Evolutionary conservation across 2,888 invertebrate genomes (phyloP), one percentile per base, ranked within the genome.

Genomic region (Drosophila anomelani): DNA sequence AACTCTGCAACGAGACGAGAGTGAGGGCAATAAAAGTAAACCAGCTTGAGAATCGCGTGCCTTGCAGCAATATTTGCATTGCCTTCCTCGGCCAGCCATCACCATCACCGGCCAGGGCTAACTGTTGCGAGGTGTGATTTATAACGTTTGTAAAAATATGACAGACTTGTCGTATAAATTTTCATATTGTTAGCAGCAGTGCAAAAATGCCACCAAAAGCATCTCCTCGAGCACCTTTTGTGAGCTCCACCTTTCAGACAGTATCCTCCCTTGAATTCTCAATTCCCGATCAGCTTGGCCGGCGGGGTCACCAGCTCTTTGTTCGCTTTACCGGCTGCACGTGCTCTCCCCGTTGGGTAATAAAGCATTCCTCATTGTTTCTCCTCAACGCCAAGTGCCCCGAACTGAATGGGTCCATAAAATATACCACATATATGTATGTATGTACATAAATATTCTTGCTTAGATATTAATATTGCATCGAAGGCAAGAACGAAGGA

Each of bases 71-170:
- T 84, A 80, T 83, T 83, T 85, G 83, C 84, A 85, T 84, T 83
- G 69, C 77, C 78, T 78, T 76, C 39, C 54, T 58, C 63, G 62
- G 59, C 49, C 64, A n/a, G 41, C 55, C 57, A 63, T 44, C 58
- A 46, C 64, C 71, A 38, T 32, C 56, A 38, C 63, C 44, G 32
- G 62, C 51, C 53, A 26, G 15, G 60, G 67, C 53, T 61, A 68
- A 73, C 74, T 73, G 74, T 75, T 68, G 80, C 58, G 67, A 61
- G 75, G 68, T 63, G 64, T 87, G 87, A 87, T 88, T 87, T 87
- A 87, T 88, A 83, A 83, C 88, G 85, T 86, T 86, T 82, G 88
- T 88, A 87, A 88, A 87, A 87, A 86, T 88, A 87, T 87, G 87
- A 87, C 87, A 88, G 83, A 86, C 88, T 78, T 88, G 87, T 88